phyloP scores from a whole-genome alignment of 1,140 invertebrate genomes.

The Aphelenchoides besseyi region DNA sequence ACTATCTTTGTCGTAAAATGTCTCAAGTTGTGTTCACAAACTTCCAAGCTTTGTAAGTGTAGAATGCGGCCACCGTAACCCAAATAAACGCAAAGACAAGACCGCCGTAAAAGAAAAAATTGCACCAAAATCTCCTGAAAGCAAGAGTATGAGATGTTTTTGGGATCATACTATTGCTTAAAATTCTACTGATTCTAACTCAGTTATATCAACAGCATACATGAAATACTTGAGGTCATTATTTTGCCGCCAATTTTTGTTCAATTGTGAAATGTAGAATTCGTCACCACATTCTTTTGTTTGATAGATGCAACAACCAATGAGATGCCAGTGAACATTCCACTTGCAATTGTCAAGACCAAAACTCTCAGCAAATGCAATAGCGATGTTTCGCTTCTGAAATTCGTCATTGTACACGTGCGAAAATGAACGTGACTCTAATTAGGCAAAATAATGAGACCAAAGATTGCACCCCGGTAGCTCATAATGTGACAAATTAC shows the following conservation, averaged over 20 bases:
- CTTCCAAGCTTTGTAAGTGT: background rate
- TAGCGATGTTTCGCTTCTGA: background rate
- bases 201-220: background rate
- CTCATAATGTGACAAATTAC: no score
- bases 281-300: background rate
- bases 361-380: background rate
- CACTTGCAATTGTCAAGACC: background rate
- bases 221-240: background rate
- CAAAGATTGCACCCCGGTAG: no score
- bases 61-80: background rate
- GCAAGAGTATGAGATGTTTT: no score
- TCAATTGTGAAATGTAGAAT: background rate
- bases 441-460: no score
- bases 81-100: background rate
- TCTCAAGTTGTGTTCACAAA: background rate
- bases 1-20: background rate
- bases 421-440: background rate
- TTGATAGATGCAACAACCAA: background rate
- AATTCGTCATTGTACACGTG: background rate
- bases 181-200: background rate
- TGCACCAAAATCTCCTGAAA: background rate
- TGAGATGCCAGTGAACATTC: background rate
- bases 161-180: background rate
- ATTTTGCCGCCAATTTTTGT: background rate
- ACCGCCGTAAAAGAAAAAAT: slow-evolving; percentile 11